Base-by-base conservation (phyloP, 1,140 invertebrate species). In the Aplysia californica region DNA sequence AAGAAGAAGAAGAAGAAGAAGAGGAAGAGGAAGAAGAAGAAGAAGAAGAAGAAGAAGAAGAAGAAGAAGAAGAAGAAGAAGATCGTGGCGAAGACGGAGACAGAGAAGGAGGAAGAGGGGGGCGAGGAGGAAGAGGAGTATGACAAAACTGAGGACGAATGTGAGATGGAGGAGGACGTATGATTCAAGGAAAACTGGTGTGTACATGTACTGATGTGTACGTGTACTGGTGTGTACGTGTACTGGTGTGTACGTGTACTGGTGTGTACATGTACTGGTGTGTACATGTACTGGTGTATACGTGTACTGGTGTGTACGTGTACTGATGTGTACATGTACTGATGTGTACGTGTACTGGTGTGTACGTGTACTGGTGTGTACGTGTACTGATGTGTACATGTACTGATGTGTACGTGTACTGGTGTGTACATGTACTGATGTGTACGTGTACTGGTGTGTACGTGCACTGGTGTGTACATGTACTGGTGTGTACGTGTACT, bases 71-170 rank as follows among this genome's bases (percentile, higher is more conserved):
- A 26, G 15, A 64, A 26, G 26, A 31, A 26, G n/a, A 50, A n/a
- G n/a, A 50, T 10, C 10, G n/a, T 10, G 26, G 26, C 15, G 26
- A 20, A 64, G 26, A 64, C 15, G 26, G 26, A 64, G 59, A 26
- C 15, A 64, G 26, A 31, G 21, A 97, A 96, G 90, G 89, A 92
- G 10, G 96, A 98, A 90, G 98, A 98, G 96, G 96, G 98, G 44
- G 94, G 94, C 85, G 89, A 96, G 65, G 96, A 97, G 82, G 97
- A 97, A 84, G 96, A 97, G 83, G 93, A 94, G 75, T 97, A 96
- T 88, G 96, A 97, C 50, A 94, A 94, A 87, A 93, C 95, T 18
- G 97, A 97, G 90, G 95, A 83, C 33, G 38, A 29, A 35, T 10
- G 3, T 10, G 29, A 1, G 29, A 31, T 35, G 0, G 1, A n/a